phyloP scores from a whole-genome alignment of 2,113 vertebrate species.

The Zingel zingel region DNA sequence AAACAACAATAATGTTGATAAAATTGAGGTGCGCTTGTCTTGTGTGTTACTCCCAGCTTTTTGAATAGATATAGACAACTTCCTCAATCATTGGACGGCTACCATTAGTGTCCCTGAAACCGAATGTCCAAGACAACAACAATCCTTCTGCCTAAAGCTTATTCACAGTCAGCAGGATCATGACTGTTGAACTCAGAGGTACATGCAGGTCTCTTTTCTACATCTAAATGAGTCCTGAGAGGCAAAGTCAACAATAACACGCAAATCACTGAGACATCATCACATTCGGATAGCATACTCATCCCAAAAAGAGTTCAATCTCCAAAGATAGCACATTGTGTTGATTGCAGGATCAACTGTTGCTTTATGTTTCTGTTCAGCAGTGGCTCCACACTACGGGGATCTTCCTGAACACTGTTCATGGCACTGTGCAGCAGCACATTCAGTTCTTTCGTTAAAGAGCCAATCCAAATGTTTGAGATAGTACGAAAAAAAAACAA shows the following conservation, averaged over 20 bases:
- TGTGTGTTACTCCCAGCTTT: slow-evolving; percentile 21
- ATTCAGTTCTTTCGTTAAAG: background rate
- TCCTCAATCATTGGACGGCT: slow-evolving; percentile 24
- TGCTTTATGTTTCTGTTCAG: background rate
- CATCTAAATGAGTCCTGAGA: background rate
- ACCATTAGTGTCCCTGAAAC: background rate
- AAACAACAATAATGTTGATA: background rate
- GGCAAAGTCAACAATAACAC: background rate
- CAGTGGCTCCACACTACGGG: background rate
- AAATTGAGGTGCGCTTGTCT: slow-evolving; percentile 13
- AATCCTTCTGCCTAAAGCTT: too few species aligned
- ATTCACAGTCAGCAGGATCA: background rate
- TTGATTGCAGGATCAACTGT: too few species aligned
- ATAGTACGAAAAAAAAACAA: background rate
- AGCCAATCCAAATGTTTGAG: background rate
- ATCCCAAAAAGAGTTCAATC: background rate
- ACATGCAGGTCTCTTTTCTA: too few species aligned
- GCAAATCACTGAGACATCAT: background rate
- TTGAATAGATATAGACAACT: slow-evolving; percentile 16
- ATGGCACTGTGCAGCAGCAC: too few species aligned
- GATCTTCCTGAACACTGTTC: too few species aligned
- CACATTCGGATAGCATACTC: too few species aligned
- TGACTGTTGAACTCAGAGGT: background rate
- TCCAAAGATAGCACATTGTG: background rate
- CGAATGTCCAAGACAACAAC: background rate